Evolutionary conservation across 2,113 vertebrate species (phyloP).

Genomic region (Apistogramma diplotaenia): DNA sequence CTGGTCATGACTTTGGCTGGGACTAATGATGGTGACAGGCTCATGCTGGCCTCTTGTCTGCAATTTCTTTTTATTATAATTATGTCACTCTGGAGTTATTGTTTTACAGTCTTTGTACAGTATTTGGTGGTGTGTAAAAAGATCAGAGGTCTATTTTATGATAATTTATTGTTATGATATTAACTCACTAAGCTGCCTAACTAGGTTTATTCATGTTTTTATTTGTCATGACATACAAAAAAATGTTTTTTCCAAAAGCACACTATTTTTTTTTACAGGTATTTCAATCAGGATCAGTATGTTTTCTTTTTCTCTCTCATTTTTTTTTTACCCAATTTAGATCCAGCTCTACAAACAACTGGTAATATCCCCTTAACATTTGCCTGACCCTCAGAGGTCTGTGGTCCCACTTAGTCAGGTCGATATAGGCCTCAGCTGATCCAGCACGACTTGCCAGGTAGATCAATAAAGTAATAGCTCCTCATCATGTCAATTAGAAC

Average conservation of each 20-base stretch:
- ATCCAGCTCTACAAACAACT: conserved; percentile 49
- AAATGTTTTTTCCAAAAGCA: conserved; percentile 75
- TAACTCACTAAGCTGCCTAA: conserved; percentile 94
- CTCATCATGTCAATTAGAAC: conserved; percentile 71
- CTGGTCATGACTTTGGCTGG: conserved; percentile 84
- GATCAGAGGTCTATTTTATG: conserved; percentile 99
- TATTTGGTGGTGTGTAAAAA: conserved; percentile 88
- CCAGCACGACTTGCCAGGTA: conserved; percentile 67
- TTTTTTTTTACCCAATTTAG: conserved; percentile 20
- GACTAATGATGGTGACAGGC: conserved; percentile 64
- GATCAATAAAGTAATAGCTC: conserved; percentile 78
- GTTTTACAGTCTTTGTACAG: conserved; percentile 71
- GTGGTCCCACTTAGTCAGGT: conserved; percentile 65
- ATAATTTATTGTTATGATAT: conserved; percentile 99
- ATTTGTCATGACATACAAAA: neutral
- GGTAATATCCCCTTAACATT: conserved; percentile 70
- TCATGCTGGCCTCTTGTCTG: conserved; percentile 11
- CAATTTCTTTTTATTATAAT: conserved; percentile 24
- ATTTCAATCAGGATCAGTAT: conserved; percentile 61
- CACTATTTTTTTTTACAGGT: conserved; percentile 87
- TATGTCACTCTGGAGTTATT: conserved; percentile 64
- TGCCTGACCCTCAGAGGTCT: conserved; percentile 63
- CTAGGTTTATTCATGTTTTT: conserved; percentile 75
- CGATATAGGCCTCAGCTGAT: conserved; percentile 71
- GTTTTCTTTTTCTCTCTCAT: neutral